Evolutionary conservation across 2,797 vertebrate species (phyloP), one percentile per base, ranked within the genome.

Genomic region (Bovichtus diacanthus): DNA sequence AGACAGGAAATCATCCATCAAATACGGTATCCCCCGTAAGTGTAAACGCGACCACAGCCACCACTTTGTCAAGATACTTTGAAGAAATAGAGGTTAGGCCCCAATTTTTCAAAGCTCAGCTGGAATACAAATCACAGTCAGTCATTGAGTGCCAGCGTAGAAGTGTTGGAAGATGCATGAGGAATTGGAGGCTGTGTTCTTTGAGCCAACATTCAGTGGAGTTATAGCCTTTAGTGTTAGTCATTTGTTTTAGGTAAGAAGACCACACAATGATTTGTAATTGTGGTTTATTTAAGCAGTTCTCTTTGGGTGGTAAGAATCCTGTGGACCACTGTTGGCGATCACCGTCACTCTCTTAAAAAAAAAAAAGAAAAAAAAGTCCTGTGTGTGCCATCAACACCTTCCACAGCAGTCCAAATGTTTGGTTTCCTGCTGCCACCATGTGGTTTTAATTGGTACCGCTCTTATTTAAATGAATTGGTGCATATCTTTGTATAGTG

Each of bases 1-100:
- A 83, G 89, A 88, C 89, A 86, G 87, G 90, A 92, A 90, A 90
- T 90, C 86, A 84, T 90, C 85, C 76, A 89, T 93, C 89, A 93
- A 71, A 80, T 89, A 83, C 71, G 85, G 82, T 86, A 81, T 88
- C 84, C 81, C n/a, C 72, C 13, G 60, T 78, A 85, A 76, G 87
- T 90, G 91, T 91, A 90, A 91, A 87, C 54, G 38, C 62, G 75
- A 81, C 89, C 80, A 73, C 83, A 89, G 81, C 56, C 89, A 79
- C 74, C 19, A 66, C 75, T 88, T 87, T 88, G 90, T 88, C 78
- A 67, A 61, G 85, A 67, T 71, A 54, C 74, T 85, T 74, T 86
- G 43, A 80, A 80, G 76, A 81, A 86, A 80, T 56, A 0, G 61
- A 70, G 60, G 78, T 79, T 62, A 70, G 70, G 25, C 50, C 51